phyloP scores from a whole-genome alignment of 35 echinoderm and acorn worm genomes.

The Amphiura filiformis region DNA sequence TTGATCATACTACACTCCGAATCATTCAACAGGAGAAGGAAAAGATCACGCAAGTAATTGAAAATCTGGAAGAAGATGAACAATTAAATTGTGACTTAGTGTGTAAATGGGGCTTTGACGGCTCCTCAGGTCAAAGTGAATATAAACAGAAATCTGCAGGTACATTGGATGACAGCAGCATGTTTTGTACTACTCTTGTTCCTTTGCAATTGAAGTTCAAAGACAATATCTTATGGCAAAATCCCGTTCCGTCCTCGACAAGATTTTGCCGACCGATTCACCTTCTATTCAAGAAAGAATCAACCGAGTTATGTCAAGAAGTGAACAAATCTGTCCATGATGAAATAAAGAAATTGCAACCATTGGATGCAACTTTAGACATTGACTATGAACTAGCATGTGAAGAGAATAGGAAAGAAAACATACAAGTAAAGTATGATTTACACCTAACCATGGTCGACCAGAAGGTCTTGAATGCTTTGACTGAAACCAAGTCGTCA shows the following conservation, averaged over 20 bases:
- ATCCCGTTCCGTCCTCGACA: slow-evolving; percentile 34
- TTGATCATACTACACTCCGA: slow-evolving; percentile 56
- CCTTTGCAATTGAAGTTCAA: slow-evolving; percentile 45
- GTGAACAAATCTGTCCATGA: background rate
- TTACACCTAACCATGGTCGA: slow-evolving; percentile 59
- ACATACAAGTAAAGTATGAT: slow-evolving; percentile 47
- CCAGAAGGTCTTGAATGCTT: slow-evolving; percentile 50
- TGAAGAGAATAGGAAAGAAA: slow-evolving; percentile 18
- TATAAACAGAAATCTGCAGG: slow-evolving; percentile 50
- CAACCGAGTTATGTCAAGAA: slow-evolving; percentile 14
- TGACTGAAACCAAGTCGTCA: slow-evolving; percentile 51
- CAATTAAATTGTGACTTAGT: slow-evolving; percentile 22
- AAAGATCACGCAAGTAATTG: slow-evolving; percentile 31
- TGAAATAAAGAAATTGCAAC: slow-evolving; percentile 36
- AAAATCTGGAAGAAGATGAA: slow-evolving; percentile 32
- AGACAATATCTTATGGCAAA: slow-evolving; percentile 39
- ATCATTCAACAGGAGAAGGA: slow-evolving; percentile 44
- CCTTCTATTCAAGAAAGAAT: slow-evolving; percentile 47
- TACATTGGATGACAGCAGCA: slow-evolving; percentile 19
- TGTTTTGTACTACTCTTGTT: slow-evolving; percentile 54
- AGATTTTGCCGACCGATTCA: slow-evolving; percentile 41
- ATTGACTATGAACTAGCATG: slow-evolving; percentile 32
- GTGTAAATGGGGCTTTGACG: slow-evolving; percentile 58
- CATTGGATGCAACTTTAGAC: slow-evolving; percentile 38
- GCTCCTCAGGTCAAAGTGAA: slow-evolving; percentile 47